Evolutionary conservation across 2,888 invertebrate species (phyloP).

Genomic region (Hydraecia micacea): DNA sequence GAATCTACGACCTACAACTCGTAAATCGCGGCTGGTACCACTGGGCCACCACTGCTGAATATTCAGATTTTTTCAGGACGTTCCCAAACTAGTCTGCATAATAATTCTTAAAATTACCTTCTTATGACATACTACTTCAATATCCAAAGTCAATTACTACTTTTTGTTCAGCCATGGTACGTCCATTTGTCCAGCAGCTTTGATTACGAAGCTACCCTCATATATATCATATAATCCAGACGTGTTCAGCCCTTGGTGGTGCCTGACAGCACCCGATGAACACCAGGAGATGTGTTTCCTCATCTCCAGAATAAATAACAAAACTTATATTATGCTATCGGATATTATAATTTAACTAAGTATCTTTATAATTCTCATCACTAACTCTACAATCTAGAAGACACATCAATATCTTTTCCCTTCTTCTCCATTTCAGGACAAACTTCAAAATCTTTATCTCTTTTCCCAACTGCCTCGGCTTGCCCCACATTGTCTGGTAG

Average conservation of each 20-base stretch:
- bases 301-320: not conserved
- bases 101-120: not conserved
- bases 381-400: constrained; percentile 11
- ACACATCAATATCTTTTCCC: constrained; percentile 25
- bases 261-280: not conserved
- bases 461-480: constrained; percentile 70
- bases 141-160: not conserved
- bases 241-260: not conserved
- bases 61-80: not conserved
- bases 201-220: not conserved
- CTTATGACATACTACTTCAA: no score
- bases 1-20: no score
- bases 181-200: not conserved
- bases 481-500: constrained; percentile 82
- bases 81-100: not conserved
- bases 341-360: not conserved
- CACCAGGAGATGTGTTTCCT: not conserved
- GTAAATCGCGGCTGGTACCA: no score
- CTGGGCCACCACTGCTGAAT: no score
- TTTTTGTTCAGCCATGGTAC: not conserved
- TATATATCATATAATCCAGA: no score
- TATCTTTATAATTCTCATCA: not conserved
- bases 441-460: constrained; percentile 15
- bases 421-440: constrained; percentile 51
- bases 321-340: not conserved